Base-by-base conservation (phyloP, 2,888 invertebrate genomes). In the Eupithecia dodoneata region DNA sequence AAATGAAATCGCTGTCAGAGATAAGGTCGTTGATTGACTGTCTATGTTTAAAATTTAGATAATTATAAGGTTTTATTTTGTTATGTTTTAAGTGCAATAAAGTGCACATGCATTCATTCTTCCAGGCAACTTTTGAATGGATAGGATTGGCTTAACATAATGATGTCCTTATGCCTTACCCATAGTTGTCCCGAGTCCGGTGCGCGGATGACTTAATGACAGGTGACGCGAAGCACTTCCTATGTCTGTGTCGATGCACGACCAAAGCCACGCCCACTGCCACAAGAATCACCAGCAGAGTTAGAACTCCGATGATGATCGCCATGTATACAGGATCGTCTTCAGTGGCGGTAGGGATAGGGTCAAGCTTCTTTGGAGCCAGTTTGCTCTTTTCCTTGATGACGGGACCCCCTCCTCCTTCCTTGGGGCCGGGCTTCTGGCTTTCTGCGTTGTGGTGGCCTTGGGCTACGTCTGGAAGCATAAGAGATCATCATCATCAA, bases 231-330 rank as follows among this genome's bases (percentile, higher is more conserved):
- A 97, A 97, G 87, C 97, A 97, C 89, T 97, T 97, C 80, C 97
- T 96, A 85, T 97, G 97, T 52, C 96, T 93, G 88, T 97, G 97
- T 69, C 97, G 94, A 80, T 97, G 96, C 67, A 97, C 95, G 85
- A 97, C 96, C 74, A 97, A 94, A 89, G 97, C 96, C 84, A 97
- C 97, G 55, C 97, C 96, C 9, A 97, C 97, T 3, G 96, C 97
- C 44, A 97, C 93, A 2, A 98, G 93, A 73, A 98, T 95, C 73
- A 97, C 97, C 71, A 97, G 96, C 2, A 97, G 97, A 44, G 97
- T 97, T 72, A 97, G 91, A 6, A 97, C 97, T n/a, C 97, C 97
- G 65, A 97, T 96, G 74, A 97, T 96, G 80, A 97, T 96, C n/a
- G 97, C 97, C 94, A 97, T 96, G 91, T 97, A 97, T 7, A 97